Evolutionary conservation across 2,888 invertebrate species (phyloP).

Genomic region (Caenorhabditis macrosperma): DNA sequence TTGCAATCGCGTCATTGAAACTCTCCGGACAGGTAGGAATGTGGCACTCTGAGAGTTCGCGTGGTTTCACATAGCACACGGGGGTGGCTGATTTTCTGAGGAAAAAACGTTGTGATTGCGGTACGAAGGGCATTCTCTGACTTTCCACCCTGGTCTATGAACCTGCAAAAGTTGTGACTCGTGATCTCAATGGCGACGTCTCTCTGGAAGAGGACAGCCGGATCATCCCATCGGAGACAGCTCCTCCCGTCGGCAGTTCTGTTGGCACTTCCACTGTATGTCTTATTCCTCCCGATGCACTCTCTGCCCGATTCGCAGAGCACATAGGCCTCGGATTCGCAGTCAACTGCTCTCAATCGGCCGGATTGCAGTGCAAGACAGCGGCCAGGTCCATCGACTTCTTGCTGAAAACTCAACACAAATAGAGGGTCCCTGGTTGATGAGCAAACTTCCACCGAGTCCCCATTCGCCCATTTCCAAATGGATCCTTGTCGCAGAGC

Average conservation of each 20-base stretch:
- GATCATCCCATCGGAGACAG: constrained; percentile 73
- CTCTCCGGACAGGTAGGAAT: constrained; percentile 57
- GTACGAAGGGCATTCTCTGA: neutral
- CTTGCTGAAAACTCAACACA: constrained; percentile 21
- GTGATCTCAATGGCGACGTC: constrained; percentile 15
- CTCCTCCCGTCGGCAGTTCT: constrained; percentile 35
- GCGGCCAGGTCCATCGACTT: constrained; percentile 53
- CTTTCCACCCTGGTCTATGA: constrained; percentile 35
- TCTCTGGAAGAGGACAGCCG: constrained; percentile 59
- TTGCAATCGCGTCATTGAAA: constrained; percentile 21
- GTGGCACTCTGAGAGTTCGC: constrained; percentile 28
- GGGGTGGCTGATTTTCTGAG: constrained; percentile 33
- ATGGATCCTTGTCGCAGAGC: constrained; percentile 66
- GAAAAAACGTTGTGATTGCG: neutral
- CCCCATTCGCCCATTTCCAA: constrained; percentile 73
- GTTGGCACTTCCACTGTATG: constrained; percentile 49
- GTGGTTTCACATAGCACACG: constrained; percentile 38
- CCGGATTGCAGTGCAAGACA: constrained; percentile 61
- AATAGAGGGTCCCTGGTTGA: neutral
- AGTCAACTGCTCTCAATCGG: constrained; percentile 61
- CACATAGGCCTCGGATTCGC: constrained; percentile 58
- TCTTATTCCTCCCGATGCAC: constrained; percentile 47
- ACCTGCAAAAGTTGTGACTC: constrained; percentile 64
- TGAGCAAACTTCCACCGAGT: constrained; percentile 56
- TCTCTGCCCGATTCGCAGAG: constrained; percentile 68